phyloP scores from a whole-genome alignment of 2,888 invertebrate genomes.

The Melinopterus prodromus region DNA sequence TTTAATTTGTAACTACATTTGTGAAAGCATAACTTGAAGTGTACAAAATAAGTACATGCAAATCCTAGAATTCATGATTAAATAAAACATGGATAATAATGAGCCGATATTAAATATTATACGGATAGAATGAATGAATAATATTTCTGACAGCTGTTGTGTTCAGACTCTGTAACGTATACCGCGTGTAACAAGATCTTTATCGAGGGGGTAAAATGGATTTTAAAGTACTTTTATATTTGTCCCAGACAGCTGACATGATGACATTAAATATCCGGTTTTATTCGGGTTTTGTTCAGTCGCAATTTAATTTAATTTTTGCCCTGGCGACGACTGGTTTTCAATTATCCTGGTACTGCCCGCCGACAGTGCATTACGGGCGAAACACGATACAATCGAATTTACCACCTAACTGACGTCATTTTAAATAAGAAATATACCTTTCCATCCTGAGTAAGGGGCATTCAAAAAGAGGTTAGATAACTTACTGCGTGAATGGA shows the following conservation, averaged over 20 bases:
- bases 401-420: not conserved
- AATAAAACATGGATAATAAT: no score
- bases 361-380: not conserved
- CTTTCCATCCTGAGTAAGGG: no score
- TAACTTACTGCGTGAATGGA: no score
- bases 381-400: not conserved
- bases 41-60: no score
- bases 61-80: no score
- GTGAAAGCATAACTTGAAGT: no score
- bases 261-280: conserved; percentile 49
- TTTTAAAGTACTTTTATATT: conserved; percentile 52
- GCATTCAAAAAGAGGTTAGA: no score
- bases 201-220: conserved; percentile 51
- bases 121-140: not conserved
- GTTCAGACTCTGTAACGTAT: conserved; percentile 13
- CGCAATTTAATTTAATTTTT: not conserved
- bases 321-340: not conserved
- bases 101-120: no score
- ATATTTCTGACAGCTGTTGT: not conserved
- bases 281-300: conserved; percentile 35
- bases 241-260: conserved; percentile 49
- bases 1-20: no score
- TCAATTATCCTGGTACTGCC: not conserved
- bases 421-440: not conserved
- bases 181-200: conserved; percentile 44